Percentiles rank a stretch among this genome's conserved stretches.
phyloP scores from a whole-genome alignment of 2,113 vertebrate species.

The Hippolais icterina region DNA sequence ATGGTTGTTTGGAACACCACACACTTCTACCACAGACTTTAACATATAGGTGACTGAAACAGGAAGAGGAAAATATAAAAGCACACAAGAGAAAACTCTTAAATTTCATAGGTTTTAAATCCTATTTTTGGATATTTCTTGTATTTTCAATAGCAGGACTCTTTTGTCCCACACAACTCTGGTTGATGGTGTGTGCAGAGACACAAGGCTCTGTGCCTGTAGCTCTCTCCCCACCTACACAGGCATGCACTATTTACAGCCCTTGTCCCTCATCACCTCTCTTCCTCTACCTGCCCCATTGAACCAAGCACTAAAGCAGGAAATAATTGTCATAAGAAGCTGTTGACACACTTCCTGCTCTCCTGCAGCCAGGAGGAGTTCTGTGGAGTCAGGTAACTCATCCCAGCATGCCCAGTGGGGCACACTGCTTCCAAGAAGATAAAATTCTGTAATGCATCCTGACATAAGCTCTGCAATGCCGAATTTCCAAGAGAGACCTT shows the following conservation, averaged over 20 bases:
- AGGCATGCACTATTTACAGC: neutral
- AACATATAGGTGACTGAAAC: neutral
- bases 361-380: neutral
- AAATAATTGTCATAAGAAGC: neutral
- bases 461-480: neutral
- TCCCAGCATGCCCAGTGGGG: neutral
- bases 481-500: neutral
- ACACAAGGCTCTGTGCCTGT: too few relatives aligned
- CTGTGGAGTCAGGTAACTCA: neutral
- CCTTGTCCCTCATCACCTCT: neutral
- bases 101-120: neutral
- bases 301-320: neutral
- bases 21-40: neutral
- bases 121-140: neutral
- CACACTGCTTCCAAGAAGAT: neutral
- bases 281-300: neutral
- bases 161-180: neutral
- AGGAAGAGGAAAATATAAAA: neutral
- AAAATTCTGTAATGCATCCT: neutral
- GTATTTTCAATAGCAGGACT: neutral
- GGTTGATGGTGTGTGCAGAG: rapidly evolving
- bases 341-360: neutral
- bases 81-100: neutral
- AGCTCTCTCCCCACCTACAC: neutral
- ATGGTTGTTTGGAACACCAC: neutral